Conservation (phyloP, 1,140 invertebrate species). For the Platyscapa corneri region DNA sequence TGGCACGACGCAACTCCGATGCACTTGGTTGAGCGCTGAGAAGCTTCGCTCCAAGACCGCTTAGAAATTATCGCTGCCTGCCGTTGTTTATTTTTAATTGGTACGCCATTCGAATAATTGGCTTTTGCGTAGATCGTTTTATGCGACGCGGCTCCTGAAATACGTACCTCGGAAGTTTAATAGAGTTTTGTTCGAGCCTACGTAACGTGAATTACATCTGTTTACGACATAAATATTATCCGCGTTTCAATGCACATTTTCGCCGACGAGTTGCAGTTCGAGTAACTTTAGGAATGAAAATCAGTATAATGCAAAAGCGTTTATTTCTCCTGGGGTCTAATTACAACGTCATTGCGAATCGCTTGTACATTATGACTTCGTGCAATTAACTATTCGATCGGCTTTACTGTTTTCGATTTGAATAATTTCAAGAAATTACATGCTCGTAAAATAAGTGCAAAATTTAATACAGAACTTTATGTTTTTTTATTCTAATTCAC, state of each 20-base stretch:
- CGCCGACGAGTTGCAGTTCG: not conserved
- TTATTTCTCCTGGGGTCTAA: not conserved
- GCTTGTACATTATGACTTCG: not conserved
- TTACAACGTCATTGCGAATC: not conserved
- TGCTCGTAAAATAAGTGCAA: too few relatives aligned
- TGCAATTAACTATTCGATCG: too few relatives aligned
- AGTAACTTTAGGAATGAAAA: not conserved
- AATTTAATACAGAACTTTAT: too few relatives aligned
- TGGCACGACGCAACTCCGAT: not conserved
- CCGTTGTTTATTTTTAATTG: constrained; percentile 5
- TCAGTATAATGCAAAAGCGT: not conserved
- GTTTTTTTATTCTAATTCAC: too few relatives aligned
- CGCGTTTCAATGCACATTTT: not conserved
- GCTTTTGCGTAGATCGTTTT: not conserved
- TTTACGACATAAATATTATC: not conserved
- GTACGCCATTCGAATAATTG: not conserved
- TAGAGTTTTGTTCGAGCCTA: not conserved
- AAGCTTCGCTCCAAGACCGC: not conserved
- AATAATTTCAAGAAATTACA: too few relatives aligned
- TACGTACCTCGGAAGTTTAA: not conserved
- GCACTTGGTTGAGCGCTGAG: not conserved
- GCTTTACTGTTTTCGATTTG: too few relatives aligned
- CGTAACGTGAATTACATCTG: not conserved
- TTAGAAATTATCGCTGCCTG: not conserved
- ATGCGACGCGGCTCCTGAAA: not conserved